These are phyloP conservation scores for Erebia palarica DNA, from an alignment of 2,888 invertebrate genomes.

Conservation along the genomic window DNA sequence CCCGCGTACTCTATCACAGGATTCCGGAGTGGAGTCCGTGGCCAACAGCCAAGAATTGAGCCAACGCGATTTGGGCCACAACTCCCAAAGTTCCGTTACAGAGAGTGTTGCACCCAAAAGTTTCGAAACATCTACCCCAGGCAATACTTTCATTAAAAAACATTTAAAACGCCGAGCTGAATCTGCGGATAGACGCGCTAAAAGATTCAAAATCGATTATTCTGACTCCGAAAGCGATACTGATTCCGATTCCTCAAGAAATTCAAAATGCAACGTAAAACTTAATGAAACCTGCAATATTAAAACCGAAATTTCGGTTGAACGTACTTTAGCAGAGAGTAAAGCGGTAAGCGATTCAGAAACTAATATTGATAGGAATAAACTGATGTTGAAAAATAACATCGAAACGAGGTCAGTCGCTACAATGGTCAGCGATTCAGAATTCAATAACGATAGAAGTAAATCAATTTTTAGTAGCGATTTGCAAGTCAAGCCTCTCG, in stretches of 20 bases:
- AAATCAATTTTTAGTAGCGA: conserved; percentile 20
- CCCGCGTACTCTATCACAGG: conserved; percentile 56
- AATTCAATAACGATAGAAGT: conserved; percentile 39
- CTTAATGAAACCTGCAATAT: background rate
- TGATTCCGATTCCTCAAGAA: conserved; percentile 20
- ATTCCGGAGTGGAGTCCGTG: conserved; percentile 61
- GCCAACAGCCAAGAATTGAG: conserved; percentile 56
- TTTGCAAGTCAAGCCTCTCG: conserved; percentile 54
- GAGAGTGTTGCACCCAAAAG: conserved; percentile 4
- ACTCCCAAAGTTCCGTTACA: conserved; percentile 8
- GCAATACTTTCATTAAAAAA: conserved; percentile 2
- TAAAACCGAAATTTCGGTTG: background rate
- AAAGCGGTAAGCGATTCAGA: conserved; percentile 3
- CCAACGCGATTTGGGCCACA: conserved; percentile 8
- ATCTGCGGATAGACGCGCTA: conserved; percentile 54
- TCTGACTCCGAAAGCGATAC: conserved; percentile 49
- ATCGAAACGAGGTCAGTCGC: background rate
- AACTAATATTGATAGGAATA: background rate
- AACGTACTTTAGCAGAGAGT: background rate
- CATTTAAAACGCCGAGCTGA: conserved; percentile 52
- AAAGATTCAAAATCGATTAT: conserved; percentile 52
- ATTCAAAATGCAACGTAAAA: background rate
- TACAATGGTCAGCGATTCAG: conserved; percentile 43
- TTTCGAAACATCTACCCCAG: conserved; percentile 18
- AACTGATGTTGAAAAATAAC: background rate